Evolutionary conservation across 1,140 invertebrate genomes (phyloP), one percentile per base, ranked within the genome.

Genomic region (Drosophila parvula): DNA sequence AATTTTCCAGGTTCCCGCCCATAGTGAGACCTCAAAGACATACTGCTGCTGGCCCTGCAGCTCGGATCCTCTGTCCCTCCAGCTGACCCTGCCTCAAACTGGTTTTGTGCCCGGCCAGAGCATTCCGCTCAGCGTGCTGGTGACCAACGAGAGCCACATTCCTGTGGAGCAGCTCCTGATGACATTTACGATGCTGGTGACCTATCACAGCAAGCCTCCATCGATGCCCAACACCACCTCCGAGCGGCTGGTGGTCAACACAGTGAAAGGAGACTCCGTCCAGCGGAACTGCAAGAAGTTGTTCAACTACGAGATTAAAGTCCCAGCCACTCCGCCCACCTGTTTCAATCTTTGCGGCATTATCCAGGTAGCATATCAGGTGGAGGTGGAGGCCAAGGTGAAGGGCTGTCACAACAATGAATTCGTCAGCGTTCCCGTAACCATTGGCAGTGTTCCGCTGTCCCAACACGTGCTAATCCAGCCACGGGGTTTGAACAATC

Each of bases 291-390:
- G 77, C 76, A 86, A 76, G 44, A 89, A 86, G 50, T 64, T 81
- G 27, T 90, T 81, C 32, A 65, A 43, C n/a, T 86, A 83, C 28
- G 62, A 45, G 9, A 41, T 96, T 22, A 92, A 93, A 18, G 92
- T 96, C 30, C 95, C 95, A 2, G 93, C 95, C 14, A 88, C 95
- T 74, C 95, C 95, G 10, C 95, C 95, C 0, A 95, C 95, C 3
- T 90, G 86, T 45, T 95, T 95, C 90, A 92, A 94, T n/a, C 94
- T 95, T 73, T 96, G 95, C 76, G 92, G 93, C 40, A 94, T 96
- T 43, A 96, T 96, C 58, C 95, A 95, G 90, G 92, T 96, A 55
- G 94, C 94, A 70, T 96, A 96, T 91, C 93, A 94, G 74, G 74
- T 96, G 8, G 94, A 95, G 90, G 93, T 96, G 4, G 89, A 89